These are phyloP conservation scores for Cryptoblepharus egeriae DNA, from an alignment of 2,797 vertebrate genomes.

Conservation along the genomic window DNA sequence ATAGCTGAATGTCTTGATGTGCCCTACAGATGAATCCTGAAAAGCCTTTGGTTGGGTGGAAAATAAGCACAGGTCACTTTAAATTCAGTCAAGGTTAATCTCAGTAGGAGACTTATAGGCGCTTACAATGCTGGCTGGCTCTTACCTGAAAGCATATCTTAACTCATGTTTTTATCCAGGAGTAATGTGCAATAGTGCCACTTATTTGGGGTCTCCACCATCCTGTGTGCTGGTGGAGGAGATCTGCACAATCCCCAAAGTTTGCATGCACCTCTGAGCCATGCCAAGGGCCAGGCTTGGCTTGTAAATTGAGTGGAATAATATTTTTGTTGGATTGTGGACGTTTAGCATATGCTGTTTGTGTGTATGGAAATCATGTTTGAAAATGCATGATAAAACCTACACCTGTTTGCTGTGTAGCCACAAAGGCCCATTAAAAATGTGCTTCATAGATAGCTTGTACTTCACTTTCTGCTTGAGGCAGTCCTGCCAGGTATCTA, in stretches of 20 bases:
- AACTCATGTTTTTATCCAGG: neutral
- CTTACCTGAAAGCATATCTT: neutral
- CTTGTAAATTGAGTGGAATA: constrained; percentile 18
- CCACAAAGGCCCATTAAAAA: too few species aligned
- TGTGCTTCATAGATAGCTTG: too few species aligned
- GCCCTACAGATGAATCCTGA: neutral
- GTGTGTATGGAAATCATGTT: neutral
- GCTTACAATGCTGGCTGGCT: neutral
- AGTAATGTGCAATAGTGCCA: constrained; percentile 5
- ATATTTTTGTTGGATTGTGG: neutral
- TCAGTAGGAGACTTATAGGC: too few species aligned
- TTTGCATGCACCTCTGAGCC: constrained; percentile 29
- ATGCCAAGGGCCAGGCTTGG: too few species aligned
- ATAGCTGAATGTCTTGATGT: neutral
- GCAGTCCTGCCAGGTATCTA: too few species aligned
- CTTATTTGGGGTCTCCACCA: neutral
- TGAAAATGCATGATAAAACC: too few species aligned
- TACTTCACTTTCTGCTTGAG: too few species aligned
- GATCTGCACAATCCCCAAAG: neutral
- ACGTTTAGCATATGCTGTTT: too few species aligned
- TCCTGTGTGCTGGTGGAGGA: neutral
- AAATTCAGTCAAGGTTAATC: neutral
- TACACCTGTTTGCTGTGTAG: too few species aligned
- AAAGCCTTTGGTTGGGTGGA: neutral
- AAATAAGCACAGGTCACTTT: neutral